Evolutionary conservation across 2,797 vertebrate genomes (phyloP), one percentile per base, ranked within the genome.

Genomic region (Basileuterus tristriatus): DNA sequence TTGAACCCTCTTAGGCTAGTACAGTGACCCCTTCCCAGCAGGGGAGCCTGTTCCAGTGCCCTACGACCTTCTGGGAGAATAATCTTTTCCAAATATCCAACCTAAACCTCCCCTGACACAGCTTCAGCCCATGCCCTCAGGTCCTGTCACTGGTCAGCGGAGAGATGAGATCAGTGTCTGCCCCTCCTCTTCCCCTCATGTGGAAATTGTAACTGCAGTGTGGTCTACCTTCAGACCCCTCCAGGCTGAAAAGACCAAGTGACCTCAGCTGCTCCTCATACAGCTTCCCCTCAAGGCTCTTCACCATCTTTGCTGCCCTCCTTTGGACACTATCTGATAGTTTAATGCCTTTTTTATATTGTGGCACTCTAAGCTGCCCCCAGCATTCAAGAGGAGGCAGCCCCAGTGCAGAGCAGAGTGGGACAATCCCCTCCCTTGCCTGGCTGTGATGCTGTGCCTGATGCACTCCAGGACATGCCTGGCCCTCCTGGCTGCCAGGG

Each of bases 401-500:
- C 5, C 4, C 5, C 20, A 55, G 41, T 0, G 3, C 21, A 41
- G 21, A 56, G 26, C 32, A 74, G 8, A 56, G 19, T 1, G 0
- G 69, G 36, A 56, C 11, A 65, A 65, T 65, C 36, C 32, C 9
- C 36, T 49, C 21, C 69, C 36, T 36, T 65, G 44, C 32, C 30
- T 0, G 0, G 26, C 32, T 49, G 26, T 0, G 0, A 18, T 58
- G 36, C 9, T 50, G 26, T 36, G 11, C 52, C 17, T 50, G 22
- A 65, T 50, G 36, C 5, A 0, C 6, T 6, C 26, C 11, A 58
- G 44, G 26, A 50, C 26, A 43, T 0, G 0, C 0, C 1, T 12
- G 47, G 14, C 26, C 1, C 21, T 65, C 32, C 32, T 65, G 60
- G 15, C n/a, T 63, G 29, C 23, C 23, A 37, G 47, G 15, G 18